A percentile compares a stretch with the other conserved stretches of the same genome.
These are phyloP conservation scores for Drosophila mayri DNA, from an alignment of 1,140 invertebrate genomes.

Conservation along the genomic window DNA sequence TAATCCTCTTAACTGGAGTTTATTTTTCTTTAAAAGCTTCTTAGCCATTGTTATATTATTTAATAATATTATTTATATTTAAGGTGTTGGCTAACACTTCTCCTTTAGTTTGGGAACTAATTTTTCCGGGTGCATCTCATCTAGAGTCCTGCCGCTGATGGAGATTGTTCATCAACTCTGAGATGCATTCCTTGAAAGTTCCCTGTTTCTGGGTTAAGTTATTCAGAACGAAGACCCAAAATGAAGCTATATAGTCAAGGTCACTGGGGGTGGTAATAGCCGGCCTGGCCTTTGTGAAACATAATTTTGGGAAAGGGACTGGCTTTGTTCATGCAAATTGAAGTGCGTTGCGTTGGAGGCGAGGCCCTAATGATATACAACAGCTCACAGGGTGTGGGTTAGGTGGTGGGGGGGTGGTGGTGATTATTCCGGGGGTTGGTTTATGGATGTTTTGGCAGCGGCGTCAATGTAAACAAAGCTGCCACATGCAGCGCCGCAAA, in stretches of 20 bases:
- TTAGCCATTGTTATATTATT: neutral
- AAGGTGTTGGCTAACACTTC: no score
- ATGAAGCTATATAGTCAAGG: conserved; percentile 74
- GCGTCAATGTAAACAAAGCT: conserved; percentile 78
- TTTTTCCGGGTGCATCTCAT: conserved; percentile 13
- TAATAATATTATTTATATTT: neutral
- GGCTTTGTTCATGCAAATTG: conserved; percentile 78
- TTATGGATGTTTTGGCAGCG: conserved; percentile 48
- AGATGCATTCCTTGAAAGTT: conserved; percentile 55
- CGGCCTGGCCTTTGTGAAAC: neutral
- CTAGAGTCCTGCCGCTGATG: conserved; percentile 35
- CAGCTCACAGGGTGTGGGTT: neutral
- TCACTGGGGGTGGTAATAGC: conserved; percentile 7
- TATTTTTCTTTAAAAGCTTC: neutral
- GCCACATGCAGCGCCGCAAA: conserved; percentile 79
- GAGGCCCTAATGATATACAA: conserved; percentile 71
- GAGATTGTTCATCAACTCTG: conserved; percentile 68
- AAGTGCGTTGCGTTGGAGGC: conserved; percentile 61
- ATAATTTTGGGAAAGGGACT: conserved; percentile 34
- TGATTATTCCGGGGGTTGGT: conserved; percentile 4
- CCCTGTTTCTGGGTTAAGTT: conserved; percentile 46
- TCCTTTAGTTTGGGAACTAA: neutral
- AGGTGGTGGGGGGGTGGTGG: neutral
- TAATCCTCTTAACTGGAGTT: conserved; percentile 3
- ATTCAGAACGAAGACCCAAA: conserved; percentile 60